Conservation (phyloP, 2,888 invertebrate species). For the Tetropium fuscum region DNA sequence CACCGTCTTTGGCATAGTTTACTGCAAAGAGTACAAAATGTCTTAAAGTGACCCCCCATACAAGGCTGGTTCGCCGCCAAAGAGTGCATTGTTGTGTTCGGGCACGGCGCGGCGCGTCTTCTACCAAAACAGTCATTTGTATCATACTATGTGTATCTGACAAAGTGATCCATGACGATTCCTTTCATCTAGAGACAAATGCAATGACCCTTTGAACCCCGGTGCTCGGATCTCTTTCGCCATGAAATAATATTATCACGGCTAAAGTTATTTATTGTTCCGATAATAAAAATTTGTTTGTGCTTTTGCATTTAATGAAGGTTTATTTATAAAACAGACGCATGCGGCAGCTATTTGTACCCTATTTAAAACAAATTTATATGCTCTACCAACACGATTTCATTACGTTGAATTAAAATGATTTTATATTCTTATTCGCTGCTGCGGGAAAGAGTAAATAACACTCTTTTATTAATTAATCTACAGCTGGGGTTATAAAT, state of each 20-base stretch:
- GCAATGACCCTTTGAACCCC: conserved; percentile 38
- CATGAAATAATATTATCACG: conserved; percentile 27
- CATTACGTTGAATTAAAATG: too few species aligned
- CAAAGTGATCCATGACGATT: conserved; percentile 29
- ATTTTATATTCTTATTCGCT: too few species aligned
- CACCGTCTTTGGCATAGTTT: conserved; percentile 36
- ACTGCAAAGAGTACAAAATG: conserved; percentile 12
- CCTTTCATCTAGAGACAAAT: conserved; percentile 34
- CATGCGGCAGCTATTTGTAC: background rate
- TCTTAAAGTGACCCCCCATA: conserved; percentile 10
- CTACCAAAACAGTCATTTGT: conserved; percentile 28
- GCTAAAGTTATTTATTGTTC: conserved; percentile 24
- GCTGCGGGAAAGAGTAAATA: too few species aligned
- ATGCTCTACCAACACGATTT: too few species aligned
- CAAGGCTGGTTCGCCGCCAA: conserved; percentile 30
- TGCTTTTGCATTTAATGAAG: conserved; percentile 11
- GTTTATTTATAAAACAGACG: conserved; percentile 18
- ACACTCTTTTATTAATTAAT: too few species aligned
- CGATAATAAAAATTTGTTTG: conserved; percentile 24
- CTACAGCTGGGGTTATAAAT: too few species aligned
- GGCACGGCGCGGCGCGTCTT: conserved; percentile 21
- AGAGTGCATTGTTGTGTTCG: conserved; percentile 37
- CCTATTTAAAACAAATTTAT: too few species aligned
- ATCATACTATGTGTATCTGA: conserved; percentile 24
- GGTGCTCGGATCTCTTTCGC: conserved; percentile 18